Evolutionary conservation across 2,888 invertebrate genomes (phyloP).

Genomic region (Biston stratarius): DNA sequence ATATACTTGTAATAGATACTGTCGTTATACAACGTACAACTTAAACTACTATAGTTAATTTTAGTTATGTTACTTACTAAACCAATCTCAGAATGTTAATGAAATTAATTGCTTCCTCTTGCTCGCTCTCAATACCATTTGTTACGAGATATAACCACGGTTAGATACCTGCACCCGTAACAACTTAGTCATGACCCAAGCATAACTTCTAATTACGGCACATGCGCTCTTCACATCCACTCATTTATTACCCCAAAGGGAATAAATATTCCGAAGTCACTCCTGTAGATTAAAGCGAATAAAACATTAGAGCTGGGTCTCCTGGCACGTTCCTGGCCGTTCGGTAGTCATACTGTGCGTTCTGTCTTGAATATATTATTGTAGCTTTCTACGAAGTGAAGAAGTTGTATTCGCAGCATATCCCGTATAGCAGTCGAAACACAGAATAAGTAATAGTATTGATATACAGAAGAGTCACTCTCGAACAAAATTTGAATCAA

Average conservation of each 20-base stretch:
- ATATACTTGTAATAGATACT: too few species aligned
- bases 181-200: constrained; percentile 16
- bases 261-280: constrained; percentile 60
- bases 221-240: constrained; percentile 53
- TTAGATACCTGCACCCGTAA: constrained; percentile 5
- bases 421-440: background rate
- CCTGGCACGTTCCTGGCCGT: constrained; percentile 51
- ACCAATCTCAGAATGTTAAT: background rate
- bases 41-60: too few species aligned
- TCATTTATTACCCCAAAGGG: constrained; percentile 65
- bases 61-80: background rate
- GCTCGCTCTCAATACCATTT: background rate
- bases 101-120: background rate
- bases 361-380: constrained; percentile 53
- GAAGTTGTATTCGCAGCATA: constrained; percentile 3
- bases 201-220: constrained; percentile 46
- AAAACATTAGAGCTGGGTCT: constrained; percentile 56
- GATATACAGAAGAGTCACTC: too few species aligned
- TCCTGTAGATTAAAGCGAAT: constrained; percentile 60
- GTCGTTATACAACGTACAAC: too few species aligned
- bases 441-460: too few species aligned
- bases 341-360: constrained; percentile 48
- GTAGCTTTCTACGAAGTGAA: constrained; percentile 18
- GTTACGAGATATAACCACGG: background rate
- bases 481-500: too few species aligned